Evolutionary conservation across 2,113 vertebrate genomes (phyloP), one percentile per base, ranked within the genome.

Genomic region (Onychorhynchus coronatus): DNA sequence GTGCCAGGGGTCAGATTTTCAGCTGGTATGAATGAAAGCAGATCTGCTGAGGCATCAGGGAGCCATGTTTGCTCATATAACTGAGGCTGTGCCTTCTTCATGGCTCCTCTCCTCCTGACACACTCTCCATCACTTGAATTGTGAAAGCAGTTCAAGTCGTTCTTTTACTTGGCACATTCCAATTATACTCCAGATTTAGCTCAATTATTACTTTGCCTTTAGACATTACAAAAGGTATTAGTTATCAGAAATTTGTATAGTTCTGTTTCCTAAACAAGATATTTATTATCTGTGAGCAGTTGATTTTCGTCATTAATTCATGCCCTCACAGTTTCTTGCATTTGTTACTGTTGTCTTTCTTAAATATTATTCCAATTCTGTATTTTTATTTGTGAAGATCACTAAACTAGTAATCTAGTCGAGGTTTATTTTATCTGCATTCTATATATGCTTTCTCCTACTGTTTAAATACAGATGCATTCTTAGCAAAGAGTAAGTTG

Each of bases 391-490:
- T 82, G n/a, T 42, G 24, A 52, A 74, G 30, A 85, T 73, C 56
- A 70, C 14, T 77, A 20, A 72, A 87, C 8, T 35, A 75, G 53
- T 31, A 77, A 76, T 46, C 65, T 80, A 82, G 73, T 56, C 50
- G 56, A 66, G 11, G 65, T 74, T 93, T 89, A 53, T 27, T 91
- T 95, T 92, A 75, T 75, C 89, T 95, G 39, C 28, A n/a, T 87
- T 92, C 28, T 33, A 47, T 12, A 35, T 55, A 53, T 4, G 13
- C 12, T 42, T 90, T 52, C 20, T 88, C 66, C 49, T 70, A 39
- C 12, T 70, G 5, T 68, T 80, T 63, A 85, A 82, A 78, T 25
- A 53, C 25, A 88, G 63, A 88, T 18, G 2, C 8, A 63, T 72
- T 65, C 28, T 55, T 66, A 22, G 28, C 1, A 31, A 84, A 63